Percentiles rank a stretch among this genome's conserved stretches.
phyloP scores from a whole-genome alignment of 2,113 vertebrate genomes.

The Crotalus viridis region DNA sequence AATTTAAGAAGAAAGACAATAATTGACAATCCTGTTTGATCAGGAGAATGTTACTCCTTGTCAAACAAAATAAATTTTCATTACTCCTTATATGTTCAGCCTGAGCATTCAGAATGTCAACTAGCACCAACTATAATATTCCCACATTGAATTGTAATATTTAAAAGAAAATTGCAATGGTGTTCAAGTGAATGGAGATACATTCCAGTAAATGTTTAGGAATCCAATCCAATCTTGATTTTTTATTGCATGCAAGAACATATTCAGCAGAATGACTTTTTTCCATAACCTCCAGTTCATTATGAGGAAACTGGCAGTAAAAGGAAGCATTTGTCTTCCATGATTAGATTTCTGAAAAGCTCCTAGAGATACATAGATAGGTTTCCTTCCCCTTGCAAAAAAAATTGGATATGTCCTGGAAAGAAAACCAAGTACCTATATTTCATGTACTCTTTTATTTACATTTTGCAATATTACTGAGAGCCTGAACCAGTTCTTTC shows the following conservation, averaged over 20 bases:
- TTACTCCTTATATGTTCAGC: neutral
- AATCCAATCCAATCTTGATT: neutral
- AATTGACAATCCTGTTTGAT: neutral
- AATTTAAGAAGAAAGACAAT: neutral
- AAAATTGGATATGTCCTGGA: neutral
- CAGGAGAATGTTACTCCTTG: neutral
- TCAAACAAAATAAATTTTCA: neutral
- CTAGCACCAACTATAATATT: neutral
- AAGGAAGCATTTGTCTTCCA: neutral
- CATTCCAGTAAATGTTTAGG: neutral
- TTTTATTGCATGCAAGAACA: neutral
- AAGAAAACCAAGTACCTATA: neutral
- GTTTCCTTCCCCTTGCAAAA: neutral
- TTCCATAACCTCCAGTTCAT: neutral
- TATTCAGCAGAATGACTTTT: neutral
- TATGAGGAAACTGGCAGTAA: neutral
- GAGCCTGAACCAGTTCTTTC: slow-evolving; percentile 33
- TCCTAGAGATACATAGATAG: neutral
- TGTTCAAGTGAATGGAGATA: neutral
- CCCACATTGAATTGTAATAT: neutral
- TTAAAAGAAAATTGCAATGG: neutral
- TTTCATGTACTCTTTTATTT: slow-evolving; percentile 49
- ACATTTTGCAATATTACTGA: slow-evolving; percentile 37
- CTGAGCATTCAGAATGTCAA: neutral
- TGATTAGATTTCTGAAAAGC: neutral